Percentiles rank a stretch among this genome's conserved stretches.
Conservation (phyloP, 1,140 invertebrate genomes). For the Bombus ignitus region DNA sequence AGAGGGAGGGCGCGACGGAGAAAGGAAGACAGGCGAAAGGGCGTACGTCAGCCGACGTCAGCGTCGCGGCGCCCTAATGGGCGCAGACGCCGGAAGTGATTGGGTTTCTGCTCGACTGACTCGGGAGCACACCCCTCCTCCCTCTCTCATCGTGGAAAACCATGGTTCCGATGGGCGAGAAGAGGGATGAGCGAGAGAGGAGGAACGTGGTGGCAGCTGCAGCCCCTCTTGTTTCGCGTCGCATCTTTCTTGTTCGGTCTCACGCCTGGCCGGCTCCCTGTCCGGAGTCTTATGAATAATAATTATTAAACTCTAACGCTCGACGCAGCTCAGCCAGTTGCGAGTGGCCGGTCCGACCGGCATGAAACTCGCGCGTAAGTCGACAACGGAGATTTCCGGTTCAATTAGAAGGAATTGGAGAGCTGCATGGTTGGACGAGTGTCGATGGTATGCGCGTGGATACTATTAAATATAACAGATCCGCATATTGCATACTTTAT, state of each 20-base stretch:
- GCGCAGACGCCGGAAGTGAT: slow-evolving; percentile 84
- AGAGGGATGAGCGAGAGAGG: slow-evolving; percentile 54
- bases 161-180: slow-evolving; percentile 65
- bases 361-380: slow-evolving; percentile 31
- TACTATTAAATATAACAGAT: too few species aligned
- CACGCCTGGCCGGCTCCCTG: slow-evolving; percentile 77
- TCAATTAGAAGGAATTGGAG: slow-evolving; percentile 27
- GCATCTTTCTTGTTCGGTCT: slow-evolving; percentile 80
- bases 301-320: slow-evolving; percentile 77
- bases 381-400: slow-evolving; percentile 30
- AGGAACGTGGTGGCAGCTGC: slow-evolving; percentile 48
- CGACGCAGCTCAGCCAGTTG: slow-evolving; percentile 3
- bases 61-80: slow-evolving; percentile 83
- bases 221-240: slow-evolving; percentile 77
- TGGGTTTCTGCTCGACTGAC: slow-evolving; percentile 83
- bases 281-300: slow-evolving; percentile 81
- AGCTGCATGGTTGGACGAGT: not conserved
- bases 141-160: slow-evolving; percentile 66
- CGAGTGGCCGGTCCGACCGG: slow-evolving; percentile 16
- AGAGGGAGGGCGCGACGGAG: slow-evolving; percentile 32
- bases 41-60: slow-evolving; percentile 82
- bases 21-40: slow-evolving; percentile 63
- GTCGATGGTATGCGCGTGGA: not conserved
- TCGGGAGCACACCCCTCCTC: slow-evolving; percentile 73
- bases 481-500: not conserved